Percentiles rank a stretch among this genome's conserved stretches.
Evolutionary conservation across 2,113 vertebrate genomes (phyloP).

Genomic region (Patagioenas fasciata): DNA sequence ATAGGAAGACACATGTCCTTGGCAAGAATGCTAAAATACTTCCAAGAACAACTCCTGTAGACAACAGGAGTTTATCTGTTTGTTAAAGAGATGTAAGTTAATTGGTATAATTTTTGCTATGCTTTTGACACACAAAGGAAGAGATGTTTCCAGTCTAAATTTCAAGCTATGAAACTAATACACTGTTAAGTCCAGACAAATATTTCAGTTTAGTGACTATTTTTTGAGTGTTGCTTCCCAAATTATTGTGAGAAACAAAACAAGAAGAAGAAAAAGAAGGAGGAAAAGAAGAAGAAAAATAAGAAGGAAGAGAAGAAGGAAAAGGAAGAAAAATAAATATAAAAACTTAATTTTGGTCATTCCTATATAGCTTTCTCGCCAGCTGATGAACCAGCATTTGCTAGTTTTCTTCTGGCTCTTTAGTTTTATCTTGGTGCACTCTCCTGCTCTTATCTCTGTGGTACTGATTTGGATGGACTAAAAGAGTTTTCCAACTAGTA

Average conservation of each 20-base stretch:
- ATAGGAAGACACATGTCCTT: background rate
- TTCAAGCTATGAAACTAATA: conserved; percentile 27
- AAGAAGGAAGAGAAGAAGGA: no score
- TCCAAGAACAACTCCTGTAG: background rate
- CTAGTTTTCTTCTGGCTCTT: background rate
- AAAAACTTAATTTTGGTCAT: background rate
- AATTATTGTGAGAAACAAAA: background rate
- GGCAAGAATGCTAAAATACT: background rate
- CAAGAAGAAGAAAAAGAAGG: no score
- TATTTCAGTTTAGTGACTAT: background rate
- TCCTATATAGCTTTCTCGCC: background rate
- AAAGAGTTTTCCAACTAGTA: background rate
- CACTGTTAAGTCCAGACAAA: background rate
- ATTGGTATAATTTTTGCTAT: background rate
- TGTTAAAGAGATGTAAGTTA: background rate
- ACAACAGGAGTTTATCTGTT: background rate
- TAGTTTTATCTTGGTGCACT: background rate
- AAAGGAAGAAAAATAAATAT: no score
- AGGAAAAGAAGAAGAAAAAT: no score
- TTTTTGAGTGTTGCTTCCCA: background rate
- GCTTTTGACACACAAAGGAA: background rate
- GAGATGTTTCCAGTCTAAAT: background rate
- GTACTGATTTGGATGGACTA: background rate
- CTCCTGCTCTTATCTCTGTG: background rate
- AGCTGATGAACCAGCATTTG: background rate